Base-by-base conservation (phyloP, 2,888 invertebrate genomes). In the Ochropleura leucogaster region DNA sequence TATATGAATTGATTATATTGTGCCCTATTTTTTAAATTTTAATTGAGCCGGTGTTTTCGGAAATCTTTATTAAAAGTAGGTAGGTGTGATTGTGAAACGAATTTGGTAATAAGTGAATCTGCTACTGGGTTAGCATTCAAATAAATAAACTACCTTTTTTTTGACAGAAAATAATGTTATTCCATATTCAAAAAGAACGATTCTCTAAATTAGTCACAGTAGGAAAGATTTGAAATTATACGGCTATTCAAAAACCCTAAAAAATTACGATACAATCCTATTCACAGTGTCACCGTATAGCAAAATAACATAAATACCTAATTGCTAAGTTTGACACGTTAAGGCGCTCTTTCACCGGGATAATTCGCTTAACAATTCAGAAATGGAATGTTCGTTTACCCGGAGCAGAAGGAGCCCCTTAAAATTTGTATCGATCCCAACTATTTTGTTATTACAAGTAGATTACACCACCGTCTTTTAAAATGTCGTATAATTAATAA, bases 21-120 rank as follows among this genome's bases (percentile, higher is more conserved):
- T 60, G 9, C 40, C 51, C 14, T 59, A 47, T 53, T 79, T 49
- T 47, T n/a, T 30, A 70, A 12, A 79, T 49, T 14, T 78, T 20
- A 40, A 47, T 73, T 73, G 8, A 14, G 14, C 64, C 51, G 20
- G n/a, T 14, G 51, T n/a, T 60, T 79, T 20, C 49, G 12, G 57
- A 60, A 51, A 60, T 44, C 5, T 8, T 7, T 49, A 49, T 69
- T 49, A 64, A 30, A 20, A 18, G 4, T 8, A 40, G 6, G 8
- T 16, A 9, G 44, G 69, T 44, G 46, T 4, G 30, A 57, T 66
- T 55, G 4, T 1, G n/a, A 69, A 47, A 47, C 10, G 12, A 44
- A 44, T 30, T 42, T 68, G 20, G n/a, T 20, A 3, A 63, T 44
- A n/a, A 16, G 42, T 60, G 44, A 16, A 16, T 62, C 12, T 42